Evolutionary conservation across 30 jellyfish, hydroid and myxozoan species (phyloP).

Genomic region (Morbakka virulenta): DNA sequence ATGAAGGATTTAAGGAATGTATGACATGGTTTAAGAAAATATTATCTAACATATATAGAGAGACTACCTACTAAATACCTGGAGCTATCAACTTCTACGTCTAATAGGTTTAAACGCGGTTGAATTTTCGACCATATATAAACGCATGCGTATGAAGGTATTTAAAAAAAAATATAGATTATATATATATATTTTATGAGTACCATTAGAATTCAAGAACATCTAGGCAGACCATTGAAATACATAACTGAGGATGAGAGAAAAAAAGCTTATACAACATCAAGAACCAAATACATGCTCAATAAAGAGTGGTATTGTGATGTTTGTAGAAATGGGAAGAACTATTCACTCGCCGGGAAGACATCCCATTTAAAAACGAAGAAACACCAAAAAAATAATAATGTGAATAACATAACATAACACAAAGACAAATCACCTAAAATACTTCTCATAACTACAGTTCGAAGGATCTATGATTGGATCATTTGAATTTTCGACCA

Average conservation of each 20-base stretch:
- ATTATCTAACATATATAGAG: too few relatives aligned
- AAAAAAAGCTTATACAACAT: constrained; percentile 4
- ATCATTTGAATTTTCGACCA: constrained; percentile 23
- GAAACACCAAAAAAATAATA: neutral
- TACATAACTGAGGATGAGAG: constrained; percentile 20
- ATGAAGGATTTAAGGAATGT: too few relatives aligned
- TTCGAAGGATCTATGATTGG: constrained; percentile 31
- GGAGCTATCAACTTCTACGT: constrained; percentile 9
- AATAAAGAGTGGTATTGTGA: constrained; percentile 46
- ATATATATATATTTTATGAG: constrained; percentile 6
- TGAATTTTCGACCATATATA: too few relatives aligned
- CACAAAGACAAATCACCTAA: neutral
- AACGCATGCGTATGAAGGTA: neutral
- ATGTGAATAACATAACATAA: neutral
- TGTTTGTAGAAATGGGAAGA: constrained; percentile 14
- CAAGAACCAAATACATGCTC: too few relatives aligned
- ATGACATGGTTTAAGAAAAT: too few relatives aligned
- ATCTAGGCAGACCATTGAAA: constrained; percentile 37
- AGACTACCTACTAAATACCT: too few relatives aligned
- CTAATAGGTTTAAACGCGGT: constrained; percentile 8
- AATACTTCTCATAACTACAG: neutral
- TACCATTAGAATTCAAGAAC: constrained; percentile 6
- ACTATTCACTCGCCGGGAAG: constrained; percentile 31
- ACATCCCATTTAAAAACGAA: constrained; percentile 1
- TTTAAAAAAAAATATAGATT: constrained; percentile 3